A percentile compares a stretch with the other conserved stretches of the same genome.
phyloP scores from a whole-genome alignment of 2,113 vertebrate genomes.

The Glareola pratincola region DNA sequence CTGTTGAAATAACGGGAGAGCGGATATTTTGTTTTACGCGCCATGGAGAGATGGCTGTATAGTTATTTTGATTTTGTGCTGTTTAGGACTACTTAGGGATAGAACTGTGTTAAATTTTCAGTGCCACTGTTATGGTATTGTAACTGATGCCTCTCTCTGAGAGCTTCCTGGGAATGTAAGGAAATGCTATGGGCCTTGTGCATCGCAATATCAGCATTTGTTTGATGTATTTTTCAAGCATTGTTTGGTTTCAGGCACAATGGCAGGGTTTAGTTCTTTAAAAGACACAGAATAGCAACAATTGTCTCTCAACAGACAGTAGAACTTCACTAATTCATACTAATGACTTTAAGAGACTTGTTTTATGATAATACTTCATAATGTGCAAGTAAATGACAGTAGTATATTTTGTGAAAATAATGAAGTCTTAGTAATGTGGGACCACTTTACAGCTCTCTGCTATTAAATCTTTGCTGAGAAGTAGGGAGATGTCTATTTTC shows the following conservation, averaged over 20 bases:
- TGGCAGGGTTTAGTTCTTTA: neutral
- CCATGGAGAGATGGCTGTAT: neutral
- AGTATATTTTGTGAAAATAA: conserved; percentile 64
- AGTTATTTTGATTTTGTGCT: neutral
- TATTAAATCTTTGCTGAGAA: conserved; percentile 51
- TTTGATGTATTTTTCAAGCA: conserved; percentile 53
- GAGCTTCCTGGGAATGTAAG: neutral
- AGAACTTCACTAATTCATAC: conserved; percentile 14
- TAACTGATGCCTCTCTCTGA: neutral
- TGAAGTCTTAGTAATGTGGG: conserved; percentile 19
- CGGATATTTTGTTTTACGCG: neutral
- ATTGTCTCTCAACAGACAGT: neutral
- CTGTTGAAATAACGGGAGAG: neutral
- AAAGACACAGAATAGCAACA: neutral
- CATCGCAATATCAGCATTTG: neutral
- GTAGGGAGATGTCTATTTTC: neutral
- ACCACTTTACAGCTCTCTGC: conserved; percentile 1
- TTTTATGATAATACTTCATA: conserved; percentile 46
- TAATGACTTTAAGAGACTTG: conserved; percentile 13
- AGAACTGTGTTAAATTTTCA: neutral
- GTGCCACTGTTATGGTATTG: neutral
- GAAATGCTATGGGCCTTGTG: conserved; percentile 2
- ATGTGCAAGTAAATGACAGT: conserved; percentile 27
- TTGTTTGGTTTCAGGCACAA: conserved; percentile 33
- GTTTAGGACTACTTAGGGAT: neutral